Evolutionary conservation across 2,888 invertebrate genomes (phyloP).

Genomic region (Xanthia icteritia): DNA sequence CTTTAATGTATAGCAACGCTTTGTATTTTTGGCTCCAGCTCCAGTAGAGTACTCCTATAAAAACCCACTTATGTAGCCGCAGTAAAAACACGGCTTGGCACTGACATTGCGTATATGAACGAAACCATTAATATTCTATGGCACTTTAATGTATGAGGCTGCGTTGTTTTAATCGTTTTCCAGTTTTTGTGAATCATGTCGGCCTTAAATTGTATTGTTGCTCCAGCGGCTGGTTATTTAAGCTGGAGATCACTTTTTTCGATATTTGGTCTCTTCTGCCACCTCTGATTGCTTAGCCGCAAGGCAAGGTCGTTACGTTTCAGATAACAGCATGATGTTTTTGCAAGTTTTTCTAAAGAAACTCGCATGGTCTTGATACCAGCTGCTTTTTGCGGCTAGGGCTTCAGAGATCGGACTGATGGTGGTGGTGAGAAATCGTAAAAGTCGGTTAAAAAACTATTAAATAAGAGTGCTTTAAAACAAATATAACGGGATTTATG

Average conservation of each 20-base stretch:
- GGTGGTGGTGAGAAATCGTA: not conserved
- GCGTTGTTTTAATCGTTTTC: not conserved
- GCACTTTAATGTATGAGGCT: not conserved
- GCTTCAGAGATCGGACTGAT: too few species aligned
- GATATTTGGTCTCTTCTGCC: not conserved
- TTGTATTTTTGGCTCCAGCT: conserved; percentile 36
- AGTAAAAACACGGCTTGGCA: conserved; percentile 11
- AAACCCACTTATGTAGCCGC: conserved; percentile 1
- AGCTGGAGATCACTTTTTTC: not conserved
- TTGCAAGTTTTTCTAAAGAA: not conserved
- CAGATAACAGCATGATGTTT: not conserved
- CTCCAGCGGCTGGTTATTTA: too few species aligned
- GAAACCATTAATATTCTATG: not conserved
- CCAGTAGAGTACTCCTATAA: conserved; percentile 12
- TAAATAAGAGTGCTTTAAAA: conserved; percentile 50
- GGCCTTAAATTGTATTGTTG: not conserved
- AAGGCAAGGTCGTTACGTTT: not conserved
- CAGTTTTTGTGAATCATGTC: not conserved
- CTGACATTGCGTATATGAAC: not conserved
- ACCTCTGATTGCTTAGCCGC: not conserved
- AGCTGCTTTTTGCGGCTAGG: too few species aligned
- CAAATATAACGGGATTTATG: conserved; percentile 47
- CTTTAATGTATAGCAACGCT: not conserved
- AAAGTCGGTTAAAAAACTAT: conserved; percentile 23
- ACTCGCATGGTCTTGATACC: not conserved